These are phyloP conservation scores for Aelia acuminata DNA, from an alignment of 2,888 invertebrate species.

Conservation along the genomic window DNA sequence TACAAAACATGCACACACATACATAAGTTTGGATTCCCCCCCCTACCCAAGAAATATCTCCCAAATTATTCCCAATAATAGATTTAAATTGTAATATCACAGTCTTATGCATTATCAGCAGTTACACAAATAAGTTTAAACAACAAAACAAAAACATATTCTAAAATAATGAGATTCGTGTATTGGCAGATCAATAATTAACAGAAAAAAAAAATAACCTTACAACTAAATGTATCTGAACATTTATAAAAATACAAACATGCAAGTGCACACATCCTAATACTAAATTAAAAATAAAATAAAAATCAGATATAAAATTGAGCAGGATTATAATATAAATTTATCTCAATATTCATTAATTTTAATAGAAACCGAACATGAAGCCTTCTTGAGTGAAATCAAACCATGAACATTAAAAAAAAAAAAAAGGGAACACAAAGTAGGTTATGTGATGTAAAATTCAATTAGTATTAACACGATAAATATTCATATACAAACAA, in stretches of 20 bases:
- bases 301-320: background rate
- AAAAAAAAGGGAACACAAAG: background rate
- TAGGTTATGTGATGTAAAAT: background rate
- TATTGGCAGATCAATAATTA: constrained; percentile 18
- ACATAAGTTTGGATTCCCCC: background rate
- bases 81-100: constrained; percentile 46
- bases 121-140: background rate
- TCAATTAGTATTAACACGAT: background rate
- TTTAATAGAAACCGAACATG: background rate
- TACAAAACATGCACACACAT: background rate
- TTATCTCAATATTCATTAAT: background rate
- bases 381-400: constrained; percentile 37
- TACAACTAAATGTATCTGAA: background rate
- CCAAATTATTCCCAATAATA: constrained; percentile 25
- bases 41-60: background rate
- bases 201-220: background rate
- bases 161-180: constrained; percentile 41
- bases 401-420: background rate
- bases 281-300: background rate
- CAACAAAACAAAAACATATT: background rate
- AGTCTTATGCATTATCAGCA: constrained; percentile 27
- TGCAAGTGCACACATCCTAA: background rate
- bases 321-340: background rate
- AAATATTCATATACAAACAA: background rate
- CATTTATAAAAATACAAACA: background rate